Evolutionary conservation across 2,113 vertebrate genomes (phyloP).

Genomic region (Scomber colias): DNA sequence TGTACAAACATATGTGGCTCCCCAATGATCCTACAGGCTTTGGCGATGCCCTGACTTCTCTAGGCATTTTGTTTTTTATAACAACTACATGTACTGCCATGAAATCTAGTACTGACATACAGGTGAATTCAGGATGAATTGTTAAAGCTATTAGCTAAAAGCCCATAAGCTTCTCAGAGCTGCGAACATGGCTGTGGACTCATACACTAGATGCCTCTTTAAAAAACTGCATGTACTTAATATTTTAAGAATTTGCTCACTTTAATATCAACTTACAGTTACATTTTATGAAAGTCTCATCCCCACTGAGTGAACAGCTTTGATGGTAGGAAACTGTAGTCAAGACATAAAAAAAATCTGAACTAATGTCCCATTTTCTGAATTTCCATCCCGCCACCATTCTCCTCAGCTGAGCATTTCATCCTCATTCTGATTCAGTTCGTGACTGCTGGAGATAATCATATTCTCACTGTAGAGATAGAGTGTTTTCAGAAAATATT

Average conservation of each 20-base stretch:
- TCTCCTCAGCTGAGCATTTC: conserved; percentile 14
- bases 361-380: conserved; percentile 11
- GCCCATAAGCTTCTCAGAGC: too few relatives aligned
- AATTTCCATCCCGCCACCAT: conserved; percentile 17
- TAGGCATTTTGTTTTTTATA: too few relatives aligned
- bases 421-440: conserved; percentile 67
- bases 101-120: too few relatives aligned
- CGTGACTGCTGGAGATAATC: conserved; percentile 59
- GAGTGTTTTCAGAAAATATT: conserved; percentile 54
- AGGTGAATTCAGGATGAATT: too few relatives aligned
- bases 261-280: conserved; percentile 1
- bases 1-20: too few relatives aligned
- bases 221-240: background rate
- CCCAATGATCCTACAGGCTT: too few relatives aligned
- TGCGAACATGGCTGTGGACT: too few relatives aligned
- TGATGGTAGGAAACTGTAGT: conserved; percentile 11
- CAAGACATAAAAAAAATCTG: conserved; percentile 16
- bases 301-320: background rate
- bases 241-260: background rate
- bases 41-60: too few relatives aligned
- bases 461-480: conserved; percentile 54
- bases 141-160: too few relatives aligned
- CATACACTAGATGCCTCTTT: background rate
- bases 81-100: too few relatives aligned
- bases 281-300: background rate